Conservation (phyloP, 2,113 vertebrate genomes). For the Percopsis transmontana region DNA sequence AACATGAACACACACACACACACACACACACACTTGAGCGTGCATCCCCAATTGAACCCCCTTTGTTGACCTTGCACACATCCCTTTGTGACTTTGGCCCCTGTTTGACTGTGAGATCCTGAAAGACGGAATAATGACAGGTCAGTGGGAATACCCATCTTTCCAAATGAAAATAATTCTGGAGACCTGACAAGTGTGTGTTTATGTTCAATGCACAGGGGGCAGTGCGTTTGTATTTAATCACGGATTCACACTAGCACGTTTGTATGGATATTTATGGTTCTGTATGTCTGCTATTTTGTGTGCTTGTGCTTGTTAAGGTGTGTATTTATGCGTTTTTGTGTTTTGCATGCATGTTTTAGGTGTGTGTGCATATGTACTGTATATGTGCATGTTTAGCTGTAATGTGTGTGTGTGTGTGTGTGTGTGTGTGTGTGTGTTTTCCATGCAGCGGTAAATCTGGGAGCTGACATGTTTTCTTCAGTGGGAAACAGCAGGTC, state of each 20-base stretch:
- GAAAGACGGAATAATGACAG: constrained; percentile 41
- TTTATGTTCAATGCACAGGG: neutral
- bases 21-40: constrained; percentile 5
- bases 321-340: constrained; percentile 24
- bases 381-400: neutral
- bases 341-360: constrained; percentile 25
- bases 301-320: constrained; percentile 47
- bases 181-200: constrained; percentile 11
- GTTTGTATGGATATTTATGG: constrained; percentile 1
- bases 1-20: neutral
- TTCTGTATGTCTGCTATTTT: constrained; percentile 14
- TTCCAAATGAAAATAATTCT: constrained; percentile 56
- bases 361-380: constrained; percentile 4
- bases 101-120: constrained; percentile 30
- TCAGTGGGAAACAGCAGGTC: constrained; percentile 71
- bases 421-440: neutral
- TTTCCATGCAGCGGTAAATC: constrained; percentile 71
- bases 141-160: constrained; percentile 42
- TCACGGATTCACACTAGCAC: neutral
- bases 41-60: constrained; percentile 26
- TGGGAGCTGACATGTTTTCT: constrained; percentile 68
- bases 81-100: constrained; percentile 66
- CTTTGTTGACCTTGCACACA: constrained; percentile 52
- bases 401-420: neutral
- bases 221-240: neutral